Evolutionary conservation across 2,888 invertebrate genomes (phyloP).

Genomic region (Torymus aiolomorphi): DNA sequence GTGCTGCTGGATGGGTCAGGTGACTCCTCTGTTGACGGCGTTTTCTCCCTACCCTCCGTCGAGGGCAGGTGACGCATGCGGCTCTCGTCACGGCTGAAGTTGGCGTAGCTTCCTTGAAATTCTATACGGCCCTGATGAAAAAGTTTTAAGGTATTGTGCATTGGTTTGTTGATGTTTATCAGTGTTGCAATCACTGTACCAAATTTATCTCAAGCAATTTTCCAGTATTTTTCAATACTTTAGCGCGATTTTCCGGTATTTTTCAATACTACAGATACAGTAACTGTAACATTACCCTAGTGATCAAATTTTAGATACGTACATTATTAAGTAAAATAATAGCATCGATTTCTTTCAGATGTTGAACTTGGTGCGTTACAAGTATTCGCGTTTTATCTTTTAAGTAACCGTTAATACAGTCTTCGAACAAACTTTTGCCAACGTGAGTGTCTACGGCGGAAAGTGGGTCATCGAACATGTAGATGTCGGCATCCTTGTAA

Average conservation of each 20-base stretch:
- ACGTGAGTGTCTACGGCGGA: slow-evolving; percentile 88
- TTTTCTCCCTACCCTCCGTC: slow-evolving; percentile 64
- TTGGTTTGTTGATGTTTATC: no score
- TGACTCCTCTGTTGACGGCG: slow-evolving; percentile 42
- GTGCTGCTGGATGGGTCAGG: background rate
- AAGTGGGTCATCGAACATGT: slow-evolving; percentile 87
- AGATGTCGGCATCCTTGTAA: slow-evolving; percentile 86
- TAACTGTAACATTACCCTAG: no score
- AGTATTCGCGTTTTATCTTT: slow-evolving; percentile 83
- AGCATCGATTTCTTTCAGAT: slow-evolving; percentile 81
- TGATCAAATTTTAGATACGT: slow-evolving; percentile 59
- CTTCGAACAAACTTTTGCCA: slow-evolving; percentile 85
- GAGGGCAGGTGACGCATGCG: slow-evolving; percentile 76
- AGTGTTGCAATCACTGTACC: no score
- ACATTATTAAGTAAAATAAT: slow-evolving; percentile 83
- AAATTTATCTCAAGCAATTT: no score
- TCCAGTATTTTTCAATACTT: no score
- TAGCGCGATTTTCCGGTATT: no score
- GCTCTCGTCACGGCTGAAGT: slow-evolving; percentile 78
- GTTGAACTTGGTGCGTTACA: slow-evolving; percentile 91
- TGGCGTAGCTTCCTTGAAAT: slow-evolving; percentile 78
- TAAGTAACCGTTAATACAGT: slow-evolving; percentile 83
- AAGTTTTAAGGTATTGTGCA: no score
- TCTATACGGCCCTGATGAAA: slow-evolving; percentile 79
- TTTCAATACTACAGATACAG: no score